Base-by-base conservation (phyloP, 1,140 invertebrate genomes). In the Polyergus mexicanus region DNA sequence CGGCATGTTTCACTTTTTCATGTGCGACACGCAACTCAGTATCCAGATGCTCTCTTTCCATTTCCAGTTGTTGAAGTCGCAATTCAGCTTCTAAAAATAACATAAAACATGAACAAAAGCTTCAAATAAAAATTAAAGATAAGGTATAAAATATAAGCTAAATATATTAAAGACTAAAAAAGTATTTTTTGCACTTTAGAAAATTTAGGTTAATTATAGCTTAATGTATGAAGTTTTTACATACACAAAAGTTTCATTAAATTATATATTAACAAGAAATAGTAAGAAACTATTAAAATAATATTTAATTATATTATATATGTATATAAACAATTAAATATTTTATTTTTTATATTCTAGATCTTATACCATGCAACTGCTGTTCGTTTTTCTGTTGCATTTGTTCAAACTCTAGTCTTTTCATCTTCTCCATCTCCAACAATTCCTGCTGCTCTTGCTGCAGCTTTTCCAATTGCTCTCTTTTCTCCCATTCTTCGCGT, bases 401-500 rank as follows among this genome's bases (percentile, higher is more conserved):
- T 35, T 95, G 94, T 94, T 98, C 97, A 92, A 97, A 97, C 88
- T 97, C 97, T 86, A 96, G 96, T 77, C 97, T 95, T 94, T 98
- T 98, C 78, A 96, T 93, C 88, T 97, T 96, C 93, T 98, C 97
- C 89, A 97, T 96, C 92, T 97, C 96, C 68, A 98, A 92, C 89
- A 98, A 95, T 89, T 96, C 93, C 77, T 96, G 96, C 91, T 98
- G 97, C 92, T 98, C 97, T 90, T 96, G 96, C 93, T 98, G 97
- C 16, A 98, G 92, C 77, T 95, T 95, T 94, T 98, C 98, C 62
- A 98, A 92, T 93, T 98, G 97, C 92, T 98, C 97, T 88, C 97
- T 92, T 92, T 97, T 97, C 90, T 97, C 97, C 97, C 97, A 98
- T 95, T 98, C 98, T 95, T 98, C 98, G 56, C 97, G 96, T 72